Evolutionary conservation across 2,797 vertebrate species (phyloP), one percentile per base, ranked within the genome.

Genomic region (Schizothorax lantsangensis): DNA sequence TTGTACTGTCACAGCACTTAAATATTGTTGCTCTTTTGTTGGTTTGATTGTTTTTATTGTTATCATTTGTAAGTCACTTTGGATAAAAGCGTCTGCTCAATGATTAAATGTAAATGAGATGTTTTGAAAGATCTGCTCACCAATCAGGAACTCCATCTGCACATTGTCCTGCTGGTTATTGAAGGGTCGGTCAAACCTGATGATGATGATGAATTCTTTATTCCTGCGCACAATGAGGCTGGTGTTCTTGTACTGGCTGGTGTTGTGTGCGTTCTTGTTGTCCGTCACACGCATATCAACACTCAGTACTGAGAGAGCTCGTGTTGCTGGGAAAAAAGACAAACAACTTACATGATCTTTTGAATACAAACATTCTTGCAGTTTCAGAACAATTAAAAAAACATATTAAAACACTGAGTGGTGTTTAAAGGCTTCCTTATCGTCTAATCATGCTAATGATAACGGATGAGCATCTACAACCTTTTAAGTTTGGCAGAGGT

Each of bases 101-200:
- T 45, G 43, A 45, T 45, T 45, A 4, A 45, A 52, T 52, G 49
- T 52, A 52, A 59, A 49, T 30, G 0, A 47, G 45, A 14, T 72
- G 14, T 4, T 74, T 49, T 54, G 21, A 79, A 59, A 79, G 14
- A 62, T 26, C 36, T 59, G 23, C 97, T 96, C 91, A 98, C 97
- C 98, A 68, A 98, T 97, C 84, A 96, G 86, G 84, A 96, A 97
- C 88, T 99, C 97, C 14, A 98, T 8, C 91, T 96, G 94, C 92
- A 97, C 95, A 0, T 91, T 64, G 87, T 98, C 96, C 0, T 36
- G 89, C 3, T 12, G 15, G 0, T 87, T 81, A 1, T 81, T 66
- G 33, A 95, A 94, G 0, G 93, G 91, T 0, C 94, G 95, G 86
- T 79, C 94, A 93, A 97, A 97, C 77, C 93, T 92, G 33, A 98